phyloP scores from a whole-genome alignment of 2,888 invertebrate species.

The Melanargia galathea region DNA sequence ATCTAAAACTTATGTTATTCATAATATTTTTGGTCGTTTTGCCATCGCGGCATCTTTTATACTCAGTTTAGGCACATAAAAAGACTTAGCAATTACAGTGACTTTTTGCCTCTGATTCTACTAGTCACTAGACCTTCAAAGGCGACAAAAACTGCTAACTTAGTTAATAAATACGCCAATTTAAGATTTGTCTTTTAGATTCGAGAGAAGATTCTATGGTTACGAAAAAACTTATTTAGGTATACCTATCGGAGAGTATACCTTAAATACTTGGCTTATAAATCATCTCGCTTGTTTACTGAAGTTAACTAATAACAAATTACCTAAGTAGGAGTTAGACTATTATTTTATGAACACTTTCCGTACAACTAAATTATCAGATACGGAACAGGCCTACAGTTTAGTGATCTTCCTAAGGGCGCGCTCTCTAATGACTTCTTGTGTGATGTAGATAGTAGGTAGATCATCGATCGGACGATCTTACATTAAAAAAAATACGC shows the following conservation, averaged over 20 bases:
- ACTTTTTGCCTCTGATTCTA: conserved; percentile 26
- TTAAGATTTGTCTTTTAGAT: conserved; percentile 18
- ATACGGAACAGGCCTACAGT: too few relatives aligned
- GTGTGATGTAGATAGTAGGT: too few relatives aligned
- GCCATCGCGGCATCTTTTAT: conserved; percentile 12
- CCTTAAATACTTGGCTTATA: too few relatives aligned
- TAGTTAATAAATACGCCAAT: conserved; percentile 22
- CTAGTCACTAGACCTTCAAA: conserved; percentile 28
- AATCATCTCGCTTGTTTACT: too few relatives aligned
- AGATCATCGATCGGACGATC: too few relatives aligned
- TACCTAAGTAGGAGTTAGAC: too few relatives aligned
- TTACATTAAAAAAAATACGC: too few relatives aligned
- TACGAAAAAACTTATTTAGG: conserved; percentile 9
- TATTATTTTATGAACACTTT: too few relatives aligned
- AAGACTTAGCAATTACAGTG: conserved; percentile 26
- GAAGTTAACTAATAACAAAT: too few relatives aligned
- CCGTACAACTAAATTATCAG: too few relatives aligned
- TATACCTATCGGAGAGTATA: conserved; percentile 6
- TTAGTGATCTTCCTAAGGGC: too few relatives aligned
- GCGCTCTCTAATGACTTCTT: too few relatives aligned
- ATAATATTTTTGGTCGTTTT: conserved; percentile 8
- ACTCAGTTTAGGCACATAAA: conserved; percentile 20
- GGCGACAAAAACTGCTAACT: conserved; percentile 23
- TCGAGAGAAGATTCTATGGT: conserved; percentile 26
- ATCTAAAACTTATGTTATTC: conserved; percentile 1